phyloP scores from a whole-genome alignment of 2,797 vertebrate genomes.

The Xiphorhynchus erythropygius region DNA sequence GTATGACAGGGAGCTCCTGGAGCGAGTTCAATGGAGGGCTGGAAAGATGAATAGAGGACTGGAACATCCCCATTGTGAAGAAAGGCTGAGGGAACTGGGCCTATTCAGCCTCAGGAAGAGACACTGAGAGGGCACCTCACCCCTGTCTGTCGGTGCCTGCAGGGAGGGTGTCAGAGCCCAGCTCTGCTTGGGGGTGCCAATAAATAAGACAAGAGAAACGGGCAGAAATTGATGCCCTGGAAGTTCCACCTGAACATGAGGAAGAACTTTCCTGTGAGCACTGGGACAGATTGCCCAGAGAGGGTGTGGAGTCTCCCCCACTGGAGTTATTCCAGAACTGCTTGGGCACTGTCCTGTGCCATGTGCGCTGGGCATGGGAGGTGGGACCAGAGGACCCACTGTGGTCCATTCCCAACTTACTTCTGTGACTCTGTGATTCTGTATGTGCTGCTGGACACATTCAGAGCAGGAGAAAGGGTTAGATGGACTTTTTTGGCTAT shows the following conservation, averaged over 20 bases:
- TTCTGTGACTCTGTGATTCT: no score
- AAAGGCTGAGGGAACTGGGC: background rate
- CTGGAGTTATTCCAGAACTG: background rate
- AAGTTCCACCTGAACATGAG: background rate
- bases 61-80: background rate
- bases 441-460: background rate
- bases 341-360: background rate
- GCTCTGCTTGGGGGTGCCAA: background rate
- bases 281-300: background rate
- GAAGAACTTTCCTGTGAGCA: background rate
- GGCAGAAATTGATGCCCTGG: background rate
- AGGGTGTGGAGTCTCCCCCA: background rate
- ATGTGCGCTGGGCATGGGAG: background rate
- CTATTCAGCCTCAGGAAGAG: background rate
- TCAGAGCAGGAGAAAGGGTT: background rate
- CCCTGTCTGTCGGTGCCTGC: background rate
- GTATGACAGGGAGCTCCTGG: background rate
- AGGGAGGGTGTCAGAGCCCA: background rate
- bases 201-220: background rate
- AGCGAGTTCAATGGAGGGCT: fast-evolving
- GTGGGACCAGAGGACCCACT: background rate
- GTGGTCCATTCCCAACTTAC: background rate
- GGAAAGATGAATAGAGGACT: background rate
- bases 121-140: background rate
- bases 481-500: background rate